Percentiles rank a stretch among this genome's conserved stretches.
These are phyloP conservation scores for Solenopsis fugax DNA, from an alignment of 1,140 invertebrate genomes.

Conservation along the genomic window DNA sequence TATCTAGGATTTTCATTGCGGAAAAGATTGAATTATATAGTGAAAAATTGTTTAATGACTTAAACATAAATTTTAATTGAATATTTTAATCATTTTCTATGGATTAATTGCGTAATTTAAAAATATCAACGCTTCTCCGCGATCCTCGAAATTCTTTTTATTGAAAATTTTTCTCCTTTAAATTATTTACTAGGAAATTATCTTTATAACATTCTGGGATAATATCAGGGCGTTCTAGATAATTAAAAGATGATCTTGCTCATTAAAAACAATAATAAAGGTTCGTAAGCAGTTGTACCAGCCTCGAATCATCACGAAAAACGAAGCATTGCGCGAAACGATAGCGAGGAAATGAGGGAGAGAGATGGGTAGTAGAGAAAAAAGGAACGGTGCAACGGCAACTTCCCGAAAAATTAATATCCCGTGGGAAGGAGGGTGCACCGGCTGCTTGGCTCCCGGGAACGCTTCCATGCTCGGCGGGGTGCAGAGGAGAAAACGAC, in stretches of 20 bases:
- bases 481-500: constrained; percentile 49
- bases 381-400: constrained; percentile 63
- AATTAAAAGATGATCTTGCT: neutral
- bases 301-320: constrained; percentile 70
- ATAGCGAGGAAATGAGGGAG: neutral
- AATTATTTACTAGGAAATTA: neutral
- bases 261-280: neutral
- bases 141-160: neutral
- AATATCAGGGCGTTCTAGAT: neutral
- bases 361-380: neutral
- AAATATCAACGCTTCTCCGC: neutral
- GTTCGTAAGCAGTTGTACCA: constrained; percentile 34
- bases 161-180: neutral
- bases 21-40: constrained; percentile 28
- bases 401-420: constrained; percentile 84
- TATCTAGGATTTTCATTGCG: constrained; percentile 29
- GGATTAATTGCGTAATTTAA: neutral
- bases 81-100: neutral
- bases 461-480: constrained; percentile 49
- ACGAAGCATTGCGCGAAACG: constrained; percentile 19
- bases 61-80: neutral
- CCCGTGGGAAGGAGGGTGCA: constrained; percentile 71
- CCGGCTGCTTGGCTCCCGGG: constrained; percentile 76
- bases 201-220: neutral
- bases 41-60: neutral